phyloP scores from a whole-genome alignment of 2,113 vertebrate genomes.

The Chaenogobius annularis region DNA sequence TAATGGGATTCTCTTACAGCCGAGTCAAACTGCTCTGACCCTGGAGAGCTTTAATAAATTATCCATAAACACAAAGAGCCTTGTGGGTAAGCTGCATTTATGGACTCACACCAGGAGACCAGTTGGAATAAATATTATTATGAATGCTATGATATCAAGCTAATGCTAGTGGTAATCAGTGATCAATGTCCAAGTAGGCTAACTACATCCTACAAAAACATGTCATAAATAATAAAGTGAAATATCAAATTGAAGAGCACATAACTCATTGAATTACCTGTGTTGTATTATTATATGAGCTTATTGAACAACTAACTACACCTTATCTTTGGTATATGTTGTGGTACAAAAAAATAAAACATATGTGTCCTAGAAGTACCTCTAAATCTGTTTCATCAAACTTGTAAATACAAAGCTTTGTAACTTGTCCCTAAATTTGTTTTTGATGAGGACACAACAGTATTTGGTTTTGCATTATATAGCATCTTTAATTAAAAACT shows the following conservation, averaged over 20 bases:
- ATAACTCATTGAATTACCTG: no score
- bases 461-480: background rate
- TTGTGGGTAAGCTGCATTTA: conserved; percentile 10
- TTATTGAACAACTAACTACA: no score
- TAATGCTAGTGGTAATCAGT: background rate
- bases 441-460: no score
- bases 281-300: no score
- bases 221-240: no score
- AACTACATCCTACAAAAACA: background rate
- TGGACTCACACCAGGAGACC: conserved; percentile 9
- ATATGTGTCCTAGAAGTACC: no score
- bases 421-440: no score
- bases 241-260: no score
- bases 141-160: background rate
- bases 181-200: background rate
- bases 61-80: conserved; percentile 18
- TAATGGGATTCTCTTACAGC: conserved; percentile 7
- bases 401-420: no score
- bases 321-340: no score
- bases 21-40: conserved; percentile 19
- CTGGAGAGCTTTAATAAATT: conserved; percentile 26
- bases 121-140: conserved; percentile 7
- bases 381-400: no score
- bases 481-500: background rate
- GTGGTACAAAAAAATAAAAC: no score